A percentile compares a stretch with the other conserved stretches of the same genome.
Evolutionary conservation across 2,888 invertebrate genomes (phyloP).

Genomic region (Lymantria monacha): DNA sequence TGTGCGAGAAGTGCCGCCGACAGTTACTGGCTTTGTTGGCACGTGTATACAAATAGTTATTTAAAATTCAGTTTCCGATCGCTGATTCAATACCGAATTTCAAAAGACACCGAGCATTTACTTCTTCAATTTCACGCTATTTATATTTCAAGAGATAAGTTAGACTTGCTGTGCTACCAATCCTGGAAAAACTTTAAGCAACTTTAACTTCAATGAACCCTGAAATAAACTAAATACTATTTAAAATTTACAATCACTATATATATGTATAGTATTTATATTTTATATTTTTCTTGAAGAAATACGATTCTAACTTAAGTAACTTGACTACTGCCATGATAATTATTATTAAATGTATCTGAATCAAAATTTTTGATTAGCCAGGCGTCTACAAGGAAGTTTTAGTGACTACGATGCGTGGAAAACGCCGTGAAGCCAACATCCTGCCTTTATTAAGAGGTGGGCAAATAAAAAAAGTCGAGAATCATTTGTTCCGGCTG

Average conservation of each 20-base stretch:
- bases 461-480: constrained; percentile 62
- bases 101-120: constrained; percentile 16
- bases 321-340: too few relatives aligned
- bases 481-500: constrained; percentile 73
- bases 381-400: constrained; percentile 55
- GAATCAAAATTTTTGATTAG: constrained; percentile 28
- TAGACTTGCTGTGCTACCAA: constrained; percentile 3
- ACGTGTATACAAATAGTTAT: constrained; percentile 55
- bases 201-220: constrained; percentile 22
- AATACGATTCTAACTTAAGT: too few relatives aligned
- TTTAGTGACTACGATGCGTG: constrained; percentile 60
- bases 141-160: constrained; percentile 9
- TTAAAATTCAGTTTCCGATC: constrained; percentile 31
- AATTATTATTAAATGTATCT: background rate
- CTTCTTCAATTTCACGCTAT: constrained; percentile 25
- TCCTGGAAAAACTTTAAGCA: background rate
- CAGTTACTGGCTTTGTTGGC: constrained; percentile 60
- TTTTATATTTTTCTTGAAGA: too few relatives aligned
- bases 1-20: constrained; percentile 63
- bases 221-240: background rate
- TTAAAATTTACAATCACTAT: background rate
- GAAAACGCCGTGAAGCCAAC: constrained; percentile 71
- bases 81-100: constrained; percentile 18
- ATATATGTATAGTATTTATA: too few relatives aligned
- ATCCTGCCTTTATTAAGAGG: constrained; percentile 72